phyloP scores from a whole-genome alignment of 1,140 invertebrate species.

The Trichonephila clavipes region DNA sequence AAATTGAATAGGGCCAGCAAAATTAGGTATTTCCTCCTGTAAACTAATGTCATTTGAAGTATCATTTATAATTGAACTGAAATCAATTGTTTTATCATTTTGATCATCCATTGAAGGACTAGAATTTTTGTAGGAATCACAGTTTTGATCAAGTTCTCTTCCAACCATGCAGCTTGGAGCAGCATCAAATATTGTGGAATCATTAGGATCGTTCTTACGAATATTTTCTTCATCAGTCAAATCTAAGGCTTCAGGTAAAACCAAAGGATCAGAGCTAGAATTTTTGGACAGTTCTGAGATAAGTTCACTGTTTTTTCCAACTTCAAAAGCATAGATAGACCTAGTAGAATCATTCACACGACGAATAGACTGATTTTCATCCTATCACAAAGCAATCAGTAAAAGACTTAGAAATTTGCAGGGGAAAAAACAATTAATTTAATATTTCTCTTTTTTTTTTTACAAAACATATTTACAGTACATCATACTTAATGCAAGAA shows the following conservation, averaged over 20 bases:
- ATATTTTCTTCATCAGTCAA: conserved; percentile 27
- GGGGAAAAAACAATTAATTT: background rate
- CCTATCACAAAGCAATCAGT: background rate
- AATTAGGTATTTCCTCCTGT: background rate
- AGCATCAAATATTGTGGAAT: background rate
- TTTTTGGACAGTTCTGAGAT: conserved; percentile 45
- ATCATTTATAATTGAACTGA: background rate
- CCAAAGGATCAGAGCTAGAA: background rate
- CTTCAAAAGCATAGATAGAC: conserved; percentile 74
- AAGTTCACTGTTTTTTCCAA: conserved; percentile 70
- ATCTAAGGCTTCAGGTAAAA: conserved; percentile 28
- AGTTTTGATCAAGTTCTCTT: conserved; percentile 12
- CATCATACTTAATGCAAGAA: no score
- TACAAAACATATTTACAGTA: background rate
- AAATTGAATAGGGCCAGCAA: conserved; percentile 44
- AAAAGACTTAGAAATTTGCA: background rate
- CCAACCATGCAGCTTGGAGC: background rate
- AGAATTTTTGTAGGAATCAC: conserved; percentile 39
- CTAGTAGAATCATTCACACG: conserved; percentile 66
- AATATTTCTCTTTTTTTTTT: background rate
- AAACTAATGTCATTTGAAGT: background rate
- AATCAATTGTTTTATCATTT: background rate
- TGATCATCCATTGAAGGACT: conserved; percentile 21
- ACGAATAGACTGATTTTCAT: conserved; percentile 69
- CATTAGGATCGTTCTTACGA: background rate